Percentiles rank a stretch among this genome's conserved stretches.
These are phyloP conservation scores for Kuschelorhynchus macadamiae DNA, from an alignment of 2,888 invertebrate genomes.

Conservation along the genomic window DNA sequence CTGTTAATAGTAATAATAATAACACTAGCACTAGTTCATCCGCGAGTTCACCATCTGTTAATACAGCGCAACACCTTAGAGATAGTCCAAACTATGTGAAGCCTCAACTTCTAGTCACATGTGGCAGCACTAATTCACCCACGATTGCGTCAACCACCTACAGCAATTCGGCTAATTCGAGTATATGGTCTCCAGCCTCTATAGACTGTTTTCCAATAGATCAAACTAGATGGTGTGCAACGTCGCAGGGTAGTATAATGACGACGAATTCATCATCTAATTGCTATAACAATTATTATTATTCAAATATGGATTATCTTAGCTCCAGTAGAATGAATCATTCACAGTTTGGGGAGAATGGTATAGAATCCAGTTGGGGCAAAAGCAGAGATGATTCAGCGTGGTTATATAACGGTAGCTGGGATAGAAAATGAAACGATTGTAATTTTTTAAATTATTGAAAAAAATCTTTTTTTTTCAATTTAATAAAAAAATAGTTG, in stretches of 20 bases:
- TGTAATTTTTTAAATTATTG: no score
- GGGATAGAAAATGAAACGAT: slow-evolving; percentile 75
- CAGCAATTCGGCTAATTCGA: slow-evolving; percentile 71
- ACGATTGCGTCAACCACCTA: slow-evolving; percentile 69
- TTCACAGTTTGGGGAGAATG: slow-evolving; percentile 76
- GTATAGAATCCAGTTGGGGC: slow-evolving; percentile 76
- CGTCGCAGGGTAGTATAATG: slow-evolving; percentile 63
- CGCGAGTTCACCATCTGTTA: slow-evolving; percentile 72
- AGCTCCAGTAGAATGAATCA: slow-evolving; percentile 74
- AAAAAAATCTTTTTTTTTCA: no score
- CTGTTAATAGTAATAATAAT: slow-evolving; percentile 66
- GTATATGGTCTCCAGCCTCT: slow-evolving; percentile 81
- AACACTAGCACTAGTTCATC: slow-evolving; percentile 69
- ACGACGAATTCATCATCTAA: slow-evolving; percentile 67
- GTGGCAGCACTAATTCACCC: slow-evolving; percentile 71
- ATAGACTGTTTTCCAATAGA: slow-evolving; percentile 70
- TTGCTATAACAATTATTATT: slow-evolving; percentile 82
- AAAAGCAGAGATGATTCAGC: slow-evolving; percentile 76
- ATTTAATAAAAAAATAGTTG: no score
- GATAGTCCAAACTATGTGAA: slow-evolving; percentile 74
- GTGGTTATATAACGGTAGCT: slow-evolving; percentile 78
- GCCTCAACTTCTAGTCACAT: slow-evolving; percentile 66
- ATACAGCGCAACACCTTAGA: slow-evolving; percentile 71
- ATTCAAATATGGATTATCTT: slow-evolving; percentile 83
- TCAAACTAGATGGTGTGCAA: slow-evolving; percentile 67